Evolutionary conservation across 2,797 vertebrate genomes (phyloP), one percentile per base, ranked within the genome.

Genomic region (Typhlichthys eigenmanni): DNA sequence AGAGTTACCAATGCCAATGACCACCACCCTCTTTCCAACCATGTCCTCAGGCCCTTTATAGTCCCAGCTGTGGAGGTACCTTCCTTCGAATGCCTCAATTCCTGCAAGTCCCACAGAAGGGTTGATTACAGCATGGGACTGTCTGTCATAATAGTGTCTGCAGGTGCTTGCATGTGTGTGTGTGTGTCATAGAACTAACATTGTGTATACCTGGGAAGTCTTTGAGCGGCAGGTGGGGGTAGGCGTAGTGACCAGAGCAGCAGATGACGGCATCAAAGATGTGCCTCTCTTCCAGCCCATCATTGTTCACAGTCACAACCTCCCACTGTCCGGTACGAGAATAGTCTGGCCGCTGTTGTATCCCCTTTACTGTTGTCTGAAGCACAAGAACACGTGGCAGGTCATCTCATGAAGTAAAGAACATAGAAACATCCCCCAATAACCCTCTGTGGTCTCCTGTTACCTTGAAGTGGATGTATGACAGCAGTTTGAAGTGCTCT

Each of bases 241-340:
- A 78, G 0, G 83, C 92, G 83, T 95, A 96, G 78, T 98, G 95
- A 55, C 96, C 95, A 0, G 88, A 90, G 78, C 95, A 96, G 74
- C 96, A 92, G 83, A 97, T 89, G 14, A 98, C 87, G 0, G 90
- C 95, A 47, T 98, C 94, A 12, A 97, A 98, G 58, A 94, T 0
- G 0, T 90, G 89, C 0, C 34, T 91, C 56, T 94, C 79, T 64
- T 83, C 81, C 47, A 85, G 88, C 55, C 93, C 94, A 32, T 92
- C 90, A 7, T 69, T 88, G 0, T 43, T 73, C 71, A 93, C 85
- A 0, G 88, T 95, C 79, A 94, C 82, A 54, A 97, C 90, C 0
- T 94, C 90, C 95, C 95, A 96, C 49, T 93, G 93, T 29, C 95
- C 94, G 0, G 90, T 92, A 61, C 47, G 76, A 64, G 86, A 54